Percentiles rank a stretch among this genome's conserved stretches.
These are phyloP conservation scores for Brachionus sp. DNA, from an alignment of 1,140 invertebrate species.

Conservation along the genomic window DNA sequence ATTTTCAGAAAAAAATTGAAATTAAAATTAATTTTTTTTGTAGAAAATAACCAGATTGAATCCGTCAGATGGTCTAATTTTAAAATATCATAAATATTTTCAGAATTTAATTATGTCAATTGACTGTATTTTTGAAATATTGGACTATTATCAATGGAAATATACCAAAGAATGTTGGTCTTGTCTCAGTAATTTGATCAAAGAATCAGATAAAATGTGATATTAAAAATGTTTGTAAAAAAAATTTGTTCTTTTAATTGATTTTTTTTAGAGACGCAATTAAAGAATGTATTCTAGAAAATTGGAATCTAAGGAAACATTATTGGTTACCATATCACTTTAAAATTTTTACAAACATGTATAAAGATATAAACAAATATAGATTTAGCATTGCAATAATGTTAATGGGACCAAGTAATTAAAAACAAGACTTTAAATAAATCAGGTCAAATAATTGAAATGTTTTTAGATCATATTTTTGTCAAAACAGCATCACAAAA, in stretches of 20 bases:
- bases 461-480: background rate
- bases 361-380: conserved; percentile 18
- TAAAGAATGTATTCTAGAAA: conserved; percentile 37
- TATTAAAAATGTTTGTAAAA: background rate
- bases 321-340: conserved; percentile 45
- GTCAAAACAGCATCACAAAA: background rate
- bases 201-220: conserved; percentile 22
- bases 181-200: background rate
- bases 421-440: background rate
- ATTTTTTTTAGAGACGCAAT: background rate
- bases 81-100: conserved; percentile 32
- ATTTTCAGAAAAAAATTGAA: background rate
- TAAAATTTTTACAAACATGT: background rate
- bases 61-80: conserved; percentile 13
- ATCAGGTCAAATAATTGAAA: background rate
- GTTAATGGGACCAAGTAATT: conserved; percentile 35
- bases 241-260: background rate
- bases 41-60: conserved; percentile 11
- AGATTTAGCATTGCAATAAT: conserved; percentile 24
- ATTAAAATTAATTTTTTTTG: background rate
- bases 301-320: conserved; percentile 20
- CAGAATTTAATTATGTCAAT: background rate
- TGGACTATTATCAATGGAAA: conserved; percentile 41
- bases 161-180: conserved; percentile 43
- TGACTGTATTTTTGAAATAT: conserved; percentile 36